phyloP scores from a whole-genome alignment of 1,140 invertebrate species.

The Drosophila albomicans region DNA sequence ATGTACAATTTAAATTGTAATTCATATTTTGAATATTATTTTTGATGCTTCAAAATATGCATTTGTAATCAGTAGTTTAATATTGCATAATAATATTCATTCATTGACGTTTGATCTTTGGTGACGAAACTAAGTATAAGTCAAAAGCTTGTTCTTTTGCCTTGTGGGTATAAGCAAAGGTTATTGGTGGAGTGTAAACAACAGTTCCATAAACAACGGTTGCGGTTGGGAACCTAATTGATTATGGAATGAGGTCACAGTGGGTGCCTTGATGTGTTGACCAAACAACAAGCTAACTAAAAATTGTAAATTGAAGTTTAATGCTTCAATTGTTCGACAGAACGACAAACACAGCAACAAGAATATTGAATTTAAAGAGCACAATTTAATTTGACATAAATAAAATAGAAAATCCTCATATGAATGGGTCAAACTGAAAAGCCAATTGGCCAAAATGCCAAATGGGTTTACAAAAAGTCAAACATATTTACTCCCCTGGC shows the following conservation, averaged over 20 bases:
- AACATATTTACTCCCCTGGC: not conserved
- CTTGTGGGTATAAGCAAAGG: no score
- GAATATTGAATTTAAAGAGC: slow-evolving; percentile 10
- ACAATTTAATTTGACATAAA: slow-evolving; percentile 21
- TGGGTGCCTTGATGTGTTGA: no score
- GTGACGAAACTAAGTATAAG: not conserved
- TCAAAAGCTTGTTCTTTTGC: not conserved
- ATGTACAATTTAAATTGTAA: no score
- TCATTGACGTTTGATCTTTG: not conserved
- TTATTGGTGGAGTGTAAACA: not conserved
- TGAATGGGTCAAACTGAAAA: slow-evolving; percentile 18
- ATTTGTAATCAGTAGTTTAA: no score
- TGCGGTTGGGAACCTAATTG: slow-evolving; percentile 6
- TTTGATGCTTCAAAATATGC: no score
- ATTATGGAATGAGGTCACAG: slow-evolving; percentile 36
- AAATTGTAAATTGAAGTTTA: slow-evolving; percentile 6
- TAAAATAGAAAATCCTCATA: not conserved
- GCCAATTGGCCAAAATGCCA: slow-evolving; percentile 41
- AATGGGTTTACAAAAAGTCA: slow-evolving; percentile 55
- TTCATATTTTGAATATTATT: no score
- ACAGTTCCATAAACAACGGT: slow-evolving; percentile 4
- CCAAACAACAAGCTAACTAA: slow-evolving; percentile 21
- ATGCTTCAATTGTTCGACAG: not conserved
- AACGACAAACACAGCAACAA: not conserved
- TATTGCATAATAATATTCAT: no score